Base-by-base conservation (phyloP, 1,140 invertebrate species). In the Solenopsis fugax region DNA sequence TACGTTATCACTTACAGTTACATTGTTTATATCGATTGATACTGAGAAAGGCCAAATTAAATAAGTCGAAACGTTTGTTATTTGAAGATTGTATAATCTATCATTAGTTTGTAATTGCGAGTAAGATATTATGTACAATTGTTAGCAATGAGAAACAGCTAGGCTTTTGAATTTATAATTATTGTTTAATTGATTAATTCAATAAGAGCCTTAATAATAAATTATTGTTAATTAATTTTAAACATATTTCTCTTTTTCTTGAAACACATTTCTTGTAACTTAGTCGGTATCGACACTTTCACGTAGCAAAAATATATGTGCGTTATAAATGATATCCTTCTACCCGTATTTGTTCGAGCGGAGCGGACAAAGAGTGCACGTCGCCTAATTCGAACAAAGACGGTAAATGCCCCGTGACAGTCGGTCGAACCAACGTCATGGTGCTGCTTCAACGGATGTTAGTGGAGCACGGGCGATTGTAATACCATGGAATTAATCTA, bases 401-500 rank as follows among this genome's bases (percentile, higher is more conserved):
- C 93, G 73, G n/a, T 56, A 62, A 85, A 82, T 78, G 62, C 67
- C 48, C 75, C n/a, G 48, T 54, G 84, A 85, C 60, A 65, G 72
- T 72, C 76, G 58, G 85, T 78, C 65, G 45, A 77, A 81, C 77
- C 85, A 60, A 60, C 86, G 65, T 90, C 75, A 88, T 37, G 45
- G 81, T 81, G 54, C 84, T 64, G 76, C 89, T 86, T 76, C 89
- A 89, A 85, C 90, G 81, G 78, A 89, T 85, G 86, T 87, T 76
- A 75, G 75, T 84, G 85, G 75, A 89, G 72, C 84, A 88, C 88
- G 56, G 85, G 78, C 85, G 85, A 73, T 91, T 81, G 85, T 93
- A 93, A 94, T 93, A 92, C 93, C 89, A 87, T 89, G 90, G 92
- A 95, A 95, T 95, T 95, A 95, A 95, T 95, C 95, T 94, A 95